Percentiles rank a stretch among this genome's conserved stretches.
These are phyloP conservation scores for Poeciliopsis retropinna DNA, from an alignment of 2,113 vertebrate genomes.

Conservation along the genomic window DNA sequence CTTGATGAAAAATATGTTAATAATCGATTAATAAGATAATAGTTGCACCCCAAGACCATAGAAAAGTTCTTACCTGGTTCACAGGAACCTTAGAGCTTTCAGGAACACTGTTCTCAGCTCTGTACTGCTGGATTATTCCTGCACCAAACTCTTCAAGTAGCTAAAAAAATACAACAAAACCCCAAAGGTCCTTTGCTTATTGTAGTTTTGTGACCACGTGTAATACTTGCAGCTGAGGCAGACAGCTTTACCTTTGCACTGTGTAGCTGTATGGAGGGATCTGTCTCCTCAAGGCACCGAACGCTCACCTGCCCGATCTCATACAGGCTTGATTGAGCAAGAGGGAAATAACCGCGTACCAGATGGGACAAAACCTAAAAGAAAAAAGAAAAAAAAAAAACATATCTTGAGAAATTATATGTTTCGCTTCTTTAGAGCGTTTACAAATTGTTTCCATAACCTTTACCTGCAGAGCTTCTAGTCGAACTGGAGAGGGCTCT, in stretches of 20 bases:
- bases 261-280: slow-evolving; percentile 91
- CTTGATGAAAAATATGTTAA: no score
- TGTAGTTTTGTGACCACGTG: background rate
- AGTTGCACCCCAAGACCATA: background rate
- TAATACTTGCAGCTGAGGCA: background rate
- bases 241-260: slow-evolving; percentile 87
- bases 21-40: no score
- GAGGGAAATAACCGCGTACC: slow-evolving; percentile 91
- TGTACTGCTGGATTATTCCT: slow-evolving; percentile 90
- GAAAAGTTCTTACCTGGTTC: slow-evolving; percentile 72
- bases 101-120: slow-evolving; percentile 75
- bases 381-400: background rate
- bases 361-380: slow-evolving; percentile 89
- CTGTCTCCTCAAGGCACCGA: slow-evolving; percentile 88
- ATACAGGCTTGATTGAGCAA: slow-evolving; percentile 83
- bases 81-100: slow-evolving; percentile 82
- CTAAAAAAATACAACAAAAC: slow-evolving; percentile 64
- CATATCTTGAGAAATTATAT: background rate
- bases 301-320: slow-evolving; percentile 90
- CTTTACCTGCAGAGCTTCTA: slow-evolving; percentile 93
- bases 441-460: background rate
- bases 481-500: slow-evolving; percentile 89
- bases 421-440: background rate
- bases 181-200: background rate
- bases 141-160: slow-evolving; percentile 93